Conservation (phyloP, 1,140 invertebrate species). For the Trichomalopsis sarcophagae region DNA sequence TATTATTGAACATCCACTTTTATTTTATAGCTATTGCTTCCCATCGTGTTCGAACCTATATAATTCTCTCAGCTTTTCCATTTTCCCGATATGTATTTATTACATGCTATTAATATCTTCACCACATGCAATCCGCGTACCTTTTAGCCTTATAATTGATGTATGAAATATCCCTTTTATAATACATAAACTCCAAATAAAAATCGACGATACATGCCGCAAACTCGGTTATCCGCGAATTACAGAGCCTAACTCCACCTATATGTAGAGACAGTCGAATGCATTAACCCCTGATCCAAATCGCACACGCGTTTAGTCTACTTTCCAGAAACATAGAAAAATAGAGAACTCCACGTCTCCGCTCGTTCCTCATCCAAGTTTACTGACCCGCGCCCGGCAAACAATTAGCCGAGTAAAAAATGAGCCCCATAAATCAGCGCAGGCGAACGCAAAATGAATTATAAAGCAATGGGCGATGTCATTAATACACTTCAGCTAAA, state of each 20-base stretch:
- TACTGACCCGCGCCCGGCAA: slow-evolving; percentile 22
- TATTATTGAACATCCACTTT: not conserved
- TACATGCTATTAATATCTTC: not conserved
- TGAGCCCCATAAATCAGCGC: slow-evolving; percentile 23
- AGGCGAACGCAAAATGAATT: slow-evolving; percentile 28
- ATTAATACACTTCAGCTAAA: slow-evolving; percentile 47
- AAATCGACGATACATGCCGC: no score
- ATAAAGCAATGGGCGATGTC: slow-evolving; percentile 22
- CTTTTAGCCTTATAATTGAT: not conserved
- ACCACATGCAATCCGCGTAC: no score
- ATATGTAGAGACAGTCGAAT: not conserved
- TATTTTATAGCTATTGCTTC: not conserved
- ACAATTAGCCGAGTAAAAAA: slow-evolving; percentile 40
- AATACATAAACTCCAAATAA: no score
- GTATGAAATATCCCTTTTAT: no score
- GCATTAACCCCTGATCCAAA: not conserved
- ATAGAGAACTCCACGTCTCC: slow-evolving; percentile 7
- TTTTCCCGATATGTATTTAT: not conserved
- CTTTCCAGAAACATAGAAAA: slow-evolving; percentile 13
- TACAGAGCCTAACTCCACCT: no score
- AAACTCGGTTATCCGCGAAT: no score
- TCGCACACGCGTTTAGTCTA: slow-evolving; percentile 3
- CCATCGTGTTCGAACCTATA: not conserved
- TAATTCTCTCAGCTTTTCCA: not conserved
- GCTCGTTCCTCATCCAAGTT: slow-evolving; percentile 31